Evolutionary conservation across 2,797 vertebrate species (phyloP), one percentile per base, ranked within the genome.

Genomic region (Molossus molossus): DNA sequence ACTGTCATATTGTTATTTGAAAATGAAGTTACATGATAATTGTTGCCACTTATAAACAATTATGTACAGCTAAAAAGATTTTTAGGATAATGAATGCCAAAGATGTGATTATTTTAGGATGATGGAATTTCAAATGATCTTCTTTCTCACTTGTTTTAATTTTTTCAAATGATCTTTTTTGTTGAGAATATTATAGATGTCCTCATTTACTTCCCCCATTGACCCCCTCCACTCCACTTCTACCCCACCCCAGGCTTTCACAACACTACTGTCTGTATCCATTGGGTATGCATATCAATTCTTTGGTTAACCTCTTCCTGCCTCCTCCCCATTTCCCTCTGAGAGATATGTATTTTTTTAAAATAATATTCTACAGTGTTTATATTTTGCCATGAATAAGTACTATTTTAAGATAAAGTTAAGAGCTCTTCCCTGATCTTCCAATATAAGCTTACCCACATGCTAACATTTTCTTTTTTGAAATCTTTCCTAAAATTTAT

Each of bases 391-490:
- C 62, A 58, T 29, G 20, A 62, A 90, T 40, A 21, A 14, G 21
- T 75, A 60, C 12, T 48, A 83, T 70, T 76, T 92, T 62, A 50
- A 94, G 37, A 80, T 37, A 69, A 84, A 91, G 29, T 40, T 62
- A 40, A 53, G 17, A 67, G n/a, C 6, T 20, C 7, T 14, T 73
- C 18, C 27, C 23, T 29, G 10, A 57, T 62, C 17, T n/a, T 85
- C n/a, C 23, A 25, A 2, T 1, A 3, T 45, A 67, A 50, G 9
- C 15, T 80, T 37, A n/a, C 64, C 13, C 0, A 17, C 3, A 53
- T 29, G 11, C 25, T 91, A 9, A 53, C 48, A 40, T 48, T 25
- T 79, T 64, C 37, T 12, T 25, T 33, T 33, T 40, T 55, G 4
- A 45, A 9, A 77, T 50, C n/a, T 50, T 81, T 58, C 29, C 40